A percentile compares a stretch with the other conserved stretches of the same genome.
These are phyloP conservation scores for Hypselothyrea guttata DNA, from an alignment of 2,888 invertebrate species.

Conservation along the genomic window DNA sequence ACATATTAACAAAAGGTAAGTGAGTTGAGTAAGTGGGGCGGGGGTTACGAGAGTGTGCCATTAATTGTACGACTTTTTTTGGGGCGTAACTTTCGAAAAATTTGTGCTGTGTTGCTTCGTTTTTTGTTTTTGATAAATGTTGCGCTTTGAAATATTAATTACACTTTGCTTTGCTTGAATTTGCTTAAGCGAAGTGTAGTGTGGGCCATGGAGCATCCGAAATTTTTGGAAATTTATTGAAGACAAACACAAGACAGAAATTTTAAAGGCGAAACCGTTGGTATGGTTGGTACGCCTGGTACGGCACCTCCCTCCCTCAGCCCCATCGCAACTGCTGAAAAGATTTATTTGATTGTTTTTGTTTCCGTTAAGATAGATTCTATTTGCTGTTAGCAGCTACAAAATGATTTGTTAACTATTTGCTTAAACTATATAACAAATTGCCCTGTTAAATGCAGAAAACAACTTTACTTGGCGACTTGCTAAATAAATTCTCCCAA, in stretches of 20 bases:
- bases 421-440: neutral
- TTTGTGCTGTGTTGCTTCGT: conserved; percentile 43
- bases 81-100: conserved; percentile 65
- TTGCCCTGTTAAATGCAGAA: too few species aligned
- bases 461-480: too few species aligned
- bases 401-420: conserved; percentile 1
- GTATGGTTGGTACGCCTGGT: too few species aligned
- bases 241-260: conserved; percentile 60
- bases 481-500: too few species aligned
- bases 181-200: conserved; percentile 29
- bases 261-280: conserved; percentile 17
- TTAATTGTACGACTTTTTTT: conserved; percentile 61
- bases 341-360: conserved; percentile 7
- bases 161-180: conserved; percentile 68
- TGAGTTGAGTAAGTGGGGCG: conserved; percentile 21
- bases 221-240: conserved; percentile 56
- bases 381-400: conserved; percentile 1
- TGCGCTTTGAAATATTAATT: conserved; percentile 75
- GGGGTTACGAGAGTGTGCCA: conserved; percentile 64
- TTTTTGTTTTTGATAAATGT: conserved; percentile 70
- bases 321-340: too few species aligned
- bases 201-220: too few species aligned
- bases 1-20: conserved; percentile 26
- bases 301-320: too few species aligned
- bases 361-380: neutral